Percentiles rank a stretch among this genome's conserved stretches.
Conservation (phyloP, 2,113 vertebrate species). For the Sturnira hondurensis region DNA sequence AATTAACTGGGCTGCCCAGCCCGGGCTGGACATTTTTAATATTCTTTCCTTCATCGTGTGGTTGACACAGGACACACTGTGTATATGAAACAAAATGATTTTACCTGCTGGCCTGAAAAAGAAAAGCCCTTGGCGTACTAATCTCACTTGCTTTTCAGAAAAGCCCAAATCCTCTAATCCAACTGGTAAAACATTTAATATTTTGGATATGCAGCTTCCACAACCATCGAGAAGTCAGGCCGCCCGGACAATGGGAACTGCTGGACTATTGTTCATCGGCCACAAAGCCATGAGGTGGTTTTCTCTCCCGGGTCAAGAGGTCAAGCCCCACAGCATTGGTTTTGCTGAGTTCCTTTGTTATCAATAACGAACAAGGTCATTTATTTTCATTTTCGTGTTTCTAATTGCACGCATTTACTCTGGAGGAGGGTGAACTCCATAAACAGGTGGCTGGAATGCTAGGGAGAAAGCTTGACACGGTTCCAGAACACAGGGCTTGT, state of each 20-base stretch:
- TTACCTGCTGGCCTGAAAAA: conserved; percentile 66
- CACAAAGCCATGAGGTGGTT: conserved; percentile 82
- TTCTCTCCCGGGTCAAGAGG: conserved; percentile 82
- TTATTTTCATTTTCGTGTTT: conserved; percentile 87
- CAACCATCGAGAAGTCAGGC: conserved; percentile 75
- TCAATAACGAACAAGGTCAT: conserved; percentile 86
- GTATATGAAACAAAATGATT: conserved; percentile 22
- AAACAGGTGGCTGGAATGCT: conserved; percentile 87
- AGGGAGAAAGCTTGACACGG: conserved; percentile 71
- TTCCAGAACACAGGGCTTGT: conserved; percentile 81
- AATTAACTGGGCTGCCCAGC: too few species aligned
- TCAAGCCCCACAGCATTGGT: conserved; percentile 83
- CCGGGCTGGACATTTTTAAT: not conserved
- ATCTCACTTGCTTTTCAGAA: conserved; percentile 67
- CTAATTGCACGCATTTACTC: conserved; percentile 83
- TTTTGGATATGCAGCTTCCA: conserved; percentile 79
- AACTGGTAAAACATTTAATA: conserved; percentile 83
- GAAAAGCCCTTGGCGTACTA: conserved; percentile 49
- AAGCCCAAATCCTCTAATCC: conserved; percentile 77
- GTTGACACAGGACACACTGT: conserved; percentile 41
- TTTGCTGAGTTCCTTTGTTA: conserved; percentile 85
- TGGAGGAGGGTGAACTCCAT: conserved; percentile 81
- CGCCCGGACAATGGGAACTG: conserved; percentile 75
- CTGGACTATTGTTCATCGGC: conserved; percentile 74
- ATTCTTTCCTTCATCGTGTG: conserved; percentile 33